Conservation (phyloP, 2,113 vertebrate species). For the Bubo bubo region DNA sequence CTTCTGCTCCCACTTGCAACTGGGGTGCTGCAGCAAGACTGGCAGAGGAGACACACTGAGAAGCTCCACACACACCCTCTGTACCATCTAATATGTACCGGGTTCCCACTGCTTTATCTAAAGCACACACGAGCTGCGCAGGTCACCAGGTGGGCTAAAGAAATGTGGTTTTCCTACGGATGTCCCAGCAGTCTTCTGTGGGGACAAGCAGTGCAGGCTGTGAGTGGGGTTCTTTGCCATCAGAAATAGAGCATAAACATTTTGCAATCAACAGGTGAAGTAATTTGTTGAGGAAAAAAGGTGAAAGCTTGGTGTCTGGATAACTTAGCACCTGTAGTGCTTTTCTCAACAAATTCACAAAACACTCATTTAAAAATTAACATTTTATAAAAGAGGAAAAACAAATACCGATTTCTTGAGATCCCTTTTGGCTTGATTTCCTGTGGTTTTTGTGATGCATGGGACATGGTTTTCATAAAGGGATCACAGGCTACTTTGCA, state of each 20-base stretch:
- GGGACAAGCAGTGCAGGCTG: not conserved
- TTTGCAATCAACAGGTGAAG: not conserved
- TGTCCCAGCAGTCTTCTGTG: not conserved
- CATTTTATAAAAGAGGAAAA: not conserved
- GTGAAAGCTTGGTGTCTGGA: not conserved
- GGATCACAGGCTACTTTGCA: not conserved
- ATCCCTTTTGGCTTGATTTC: not conserved
- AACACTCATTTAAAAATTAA: not conserved
- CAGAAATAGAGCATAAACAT: not conserved
- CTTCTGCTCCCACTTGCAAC: not conserved
- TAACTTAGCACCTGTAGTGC: not conserved
- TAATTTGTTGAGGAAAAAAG: not conserved
- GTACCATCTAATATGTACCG: fast-evolving
- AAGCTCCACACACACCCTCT: fast-evolving
- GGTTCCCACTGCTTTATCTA: not conserved
- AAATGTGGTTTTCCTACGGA: fast-evolving
- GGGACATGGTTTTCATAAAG: not conserved
- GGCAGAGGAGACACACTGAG: not conserved
- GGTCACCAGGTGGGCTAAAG: not conserved
- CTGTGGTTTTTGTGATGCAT: not conserved
- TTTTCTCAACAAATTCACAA: not conserved
- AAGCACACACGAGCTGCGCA: not conserved
- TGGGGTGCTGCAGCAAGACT: not conserved
- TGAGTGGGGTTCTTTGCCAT: not conserved
- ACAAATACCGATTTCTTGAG: not conserved